Percentiles rank a stretch among this genome's conserved stretches.
Conservation (phyloP, 1,140 invertebrate genomes). For the Hyles vespertilio region DNA sequence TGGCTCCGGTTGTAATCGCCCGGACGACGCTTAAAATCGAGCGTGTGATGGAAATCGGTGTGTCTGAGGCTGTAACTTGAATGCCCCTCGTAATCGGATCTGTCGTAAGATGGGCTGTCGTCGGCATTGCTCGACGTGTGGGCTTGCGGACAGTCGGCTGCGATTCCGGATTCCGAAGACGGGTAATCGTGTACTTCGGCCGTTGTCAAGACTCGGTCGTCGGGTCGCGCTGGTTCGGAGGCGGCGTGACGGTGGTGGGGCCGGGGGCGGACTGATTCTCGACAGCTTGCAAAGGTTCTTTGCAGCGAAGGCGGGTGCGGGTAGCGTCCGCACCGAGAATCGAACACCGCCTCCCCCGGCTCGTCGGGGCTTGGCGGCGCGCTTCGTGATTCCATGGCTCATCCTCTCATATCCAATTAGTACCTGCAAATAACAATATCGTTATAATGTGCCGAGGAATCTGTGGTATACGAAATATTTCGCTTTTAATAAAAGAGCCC, state of each 20-base stretch:
- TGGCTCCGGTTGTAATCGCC: constrained; percentile 58
- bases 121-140: constrained; percentile 56
- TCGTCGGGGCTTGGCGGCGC: constrained; percentile 73
- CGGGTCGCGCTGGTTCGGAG: constrained; percentile 63
- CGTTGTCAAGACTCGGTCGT: constrained; percentile 68
- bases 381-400: constrained; percentile 71
- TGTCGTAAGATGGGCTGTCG: constrained; percentile 63
- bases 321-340: constrained; percentile 52
- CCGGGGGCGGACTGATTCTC: constrained; percentile 52
- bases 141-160: constrained; percentile 63
- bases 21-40: constrained; percentile 56
- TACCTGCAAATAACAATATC: constrained; percentile 46
- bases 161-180: constrained; percentile 70
- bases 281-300: constrained; percentile 59
- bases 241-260: constrained; percentile 62
- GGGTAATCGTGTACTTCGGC: constrained; percentile 74
- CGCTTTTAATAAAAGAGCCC: constrained; percentile 46
- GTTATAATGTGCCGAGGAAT: background rate
- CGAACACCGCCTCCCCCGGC: constrained; percentile 67
- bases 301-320: constrained; percentile 51
- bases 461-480: constrained; percentile 25
- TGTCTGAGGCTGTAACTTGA: constrained; percentile 60
- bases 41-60: constrained; percentile 51
- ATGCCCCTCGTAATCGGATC: constrained; percentile 64
- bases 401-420: constrained; percentile 61